These are phyloP conservation scores for Zosterops borbonicus DNA, from an alignment of 2,113 vertebrate genomes.

Conservation along the genomic window DNA sequence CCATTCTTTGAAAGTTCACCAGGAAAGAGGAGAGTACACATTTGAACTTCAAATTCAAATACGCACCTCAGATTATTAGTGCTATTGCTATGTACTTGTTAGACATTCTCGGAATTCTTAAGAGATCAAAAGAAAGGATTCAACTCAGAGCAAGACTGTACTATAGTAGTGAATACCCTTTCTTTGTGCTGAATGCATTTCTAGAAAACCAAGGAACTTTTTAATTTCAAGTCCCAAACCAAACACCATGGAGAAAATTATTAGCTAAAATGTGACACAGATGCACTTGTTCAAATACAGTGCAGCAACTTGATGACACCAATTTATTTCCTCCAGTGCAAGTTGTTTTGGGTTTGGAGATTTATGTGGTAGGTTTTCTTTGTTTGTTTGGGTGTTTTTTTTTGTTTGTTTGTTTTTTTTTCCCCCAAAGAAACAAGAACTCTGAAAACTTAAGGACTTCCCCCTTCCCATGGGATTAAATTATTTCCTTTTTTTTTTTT, in stretches of 20 bases:
- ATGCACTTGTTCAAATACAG: neutral
- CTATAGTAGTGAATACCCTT: neutral
- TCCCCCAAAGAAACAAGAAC: neutral
- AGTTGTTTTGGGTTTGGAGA: neutral
- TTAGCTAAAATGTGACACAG: neutral
- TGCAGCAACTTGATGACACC: neutral
- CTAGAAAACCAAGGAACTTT: neutral
- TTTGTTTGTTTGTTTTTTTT: neutral
- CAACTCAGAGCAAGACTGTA: neutral
- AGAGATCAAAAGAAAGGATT: slow-evolving; percentile 36
- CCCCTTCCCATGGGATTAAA: neutral
- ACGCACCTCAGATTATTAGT: neutral
- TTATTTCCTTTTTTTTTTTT: no score
- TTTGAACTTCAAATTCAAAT: neutral
- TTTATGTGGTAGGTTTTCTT: fast-evolving
- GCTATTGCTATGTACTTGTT: neutral
- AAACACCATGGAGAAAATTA: neutral
- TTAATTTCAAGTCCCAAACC: neutral
- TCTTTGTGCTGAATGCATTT: neutral
- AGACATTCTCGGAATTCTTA: slow-evolving; percentile 49
- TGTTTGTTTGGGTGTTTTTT: no score
- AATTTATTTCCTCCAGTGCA: neutral
- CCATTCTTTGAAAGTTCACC: neutral
- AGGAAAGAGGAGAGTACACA: neutral
- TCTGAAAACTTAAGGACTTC: neutral